Evolutionary conservation across 2,888 invertebrate genomes (phyloP).

Genomic region (Macrosoma leucophasiata): DNA sequence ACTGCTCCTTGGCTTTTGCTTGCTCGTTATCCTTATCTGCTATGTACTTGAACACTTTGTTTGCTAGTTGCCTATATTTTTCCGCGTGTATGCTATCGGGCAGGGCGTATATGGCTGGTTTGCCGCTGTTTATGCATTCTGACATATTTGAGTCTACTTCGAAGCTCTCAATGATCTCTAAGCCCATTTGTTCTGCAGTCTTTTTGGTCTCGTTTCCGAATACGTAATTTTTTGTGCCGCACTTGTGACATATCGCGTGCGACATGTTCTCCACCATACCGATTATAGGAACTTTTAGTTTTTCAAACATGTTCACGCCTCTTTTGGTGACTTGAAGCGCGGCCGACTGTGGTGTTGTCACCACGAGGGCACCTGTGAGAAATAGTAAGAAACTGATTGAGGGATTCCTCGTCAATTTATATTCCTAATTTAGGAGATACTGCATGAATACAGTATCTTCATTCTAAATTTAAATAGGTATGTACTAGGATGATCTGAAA

Average conservation of each 20-base stretch:
- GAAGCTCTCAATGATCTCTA: constrained; percentile 81
- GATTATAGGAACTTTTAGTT: constrained; percentile 86
- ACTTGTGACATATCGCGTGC: constrained; percentile 84
- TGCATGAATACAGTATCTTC: no score
- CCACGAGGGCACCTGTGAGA: constrained; percentile 84
- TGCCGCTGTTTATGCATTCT: constrained; percentile 82
- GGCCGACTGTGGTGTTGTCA: constrained; percentile 94
- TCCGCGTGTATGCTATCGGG: constrained; percentile 74
- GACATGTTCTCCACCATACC: constrained; percentile 97
- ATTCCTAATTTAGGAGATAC: no score
- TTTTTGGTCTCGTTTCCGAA: constrained; percentile 81
- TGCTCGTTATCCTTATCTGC: constrained; percentile 46
- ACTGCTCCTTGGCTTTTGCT: constrained; percentile 42
- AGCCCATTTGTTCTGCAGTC: constrained; percentile 79
- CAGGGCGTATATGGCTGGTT: constrained; percentile 82
- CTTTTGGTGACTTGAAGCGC: constrained; percentile 90
- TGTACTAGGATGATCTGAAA: no score
- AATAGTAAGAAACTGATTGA: no score
- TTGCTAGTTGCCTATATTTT: constrained; percentile 61
- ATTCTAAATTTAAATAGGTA: no score
- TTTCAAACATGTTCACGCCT: constrained; percentile 92
- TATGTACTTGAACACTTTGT: constrained; percentile 64
- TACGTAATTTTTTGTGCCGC: constrained; percentile 81
- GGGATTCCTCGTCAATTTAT: no score
- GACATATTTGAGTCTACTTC: constrained; percentile 83